Base-by-base conservation (phyloP, 2,888 invertebrate species). In the Eledona agricola region DNA sequence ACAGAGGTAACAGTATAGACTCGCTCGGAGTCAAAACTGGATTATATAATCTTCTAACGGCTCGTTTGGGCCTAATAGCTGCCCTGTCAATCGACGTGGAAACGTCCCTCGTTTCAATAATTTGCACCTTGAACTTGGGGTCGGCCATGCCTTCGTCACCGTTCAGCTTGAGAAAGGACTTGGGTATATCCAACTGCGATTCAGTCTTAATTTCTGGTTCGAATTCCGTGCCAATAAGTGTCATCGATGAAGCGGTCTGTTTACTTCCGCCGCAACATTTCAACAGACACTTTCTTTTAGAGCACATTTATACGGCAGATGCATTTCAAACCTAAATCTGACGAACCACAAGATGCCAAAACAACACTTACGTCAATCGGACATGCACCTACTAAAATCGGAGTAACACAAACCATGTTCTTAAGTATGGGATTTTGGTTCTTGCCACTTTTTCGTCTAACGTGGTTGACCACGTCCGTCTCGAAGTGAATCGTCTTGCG, bases 401-500 rank as follows among this genome's bases (percentile, higher is more conserved):
- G 11, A 7, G 6, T 31, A 2, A 29, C 17, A 51, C 51, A 10
- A 15, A 52, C 52, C 40, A 35, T 40, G 5, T 40, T 7, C 22
- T 53, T 53, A 13, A 53, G 47, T 9, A 53, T 53, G 1, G 53
- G 35, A 7, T 37, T 32, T 7, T 47, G 35, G 7, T 4, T 38
- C 10, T 42, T 53, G 3, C 13, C 13, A 5, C 42, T 49, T 20
- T 49, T 53, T 16, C 42, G 32, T 10, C 28, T 31, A 7, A 23
- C 25, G n/a, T 26, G 16, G 11, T 29, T 19, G n/a, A 53, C 9
- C 20, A 47, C 29, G 25, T 53, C 53, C 5, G 47, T 42, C 11
- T 69, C 67, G 20, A 69, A 69, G 20, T 67, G 67, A 16, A 69
- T 67, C 2, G 69, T 69, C 17, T 60, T 59, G 9, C 67, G 42